Evolutionary conservation across 2,888 invertebrate genomes (phyloP), one percentile per base, ranked within the genome.

Genomic region (Apotomis betuletana): DNA sequence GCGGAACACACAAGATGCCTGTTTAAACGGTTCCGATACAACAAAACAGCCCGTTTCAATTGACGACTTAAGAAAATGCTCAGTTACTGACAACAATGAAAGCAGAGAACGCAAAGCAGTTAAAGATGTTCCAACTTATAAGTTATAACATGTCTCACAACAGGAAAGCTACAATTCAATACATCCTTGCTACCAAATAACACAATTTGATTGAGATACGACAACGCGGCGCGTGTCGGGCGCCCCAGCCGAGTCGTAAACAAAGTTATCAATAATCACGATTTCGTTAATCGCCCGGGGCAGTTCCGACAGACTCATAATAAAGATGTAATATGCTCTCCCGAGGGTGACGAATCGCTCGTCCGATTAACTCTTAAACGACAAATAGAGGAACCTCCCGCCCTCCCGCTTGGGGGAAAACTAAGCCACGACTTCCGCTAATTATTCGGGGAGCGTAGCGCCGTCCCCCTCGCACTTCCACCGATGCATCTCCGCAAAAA

Each of bases 351-450:
- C 91, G 91, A 92, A 92, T 92, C 87, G 89, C 88, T 91, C 88
- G 89, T 89, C 90, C 91, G 92, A 93, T 93, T 92, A 92, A 92
- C 93, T 93, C 93, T 91, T 91, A 92, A 92, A 92, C 92, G 92
- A 92, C 92, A 92, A 93, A 92, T 92, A 92, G 92, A 93, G 89
- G 86, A 88, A 89, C 90, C 88, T 85, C 89, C 88, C 89, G 76
- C 84, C 87, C 88, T 88, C 89, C 85, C 79, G 82, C 75, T 79
- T 84, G 85, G 89, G 91, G 90, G 90, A 87, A 88, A 88, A 90
- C 92, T 92, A 92, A 92, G 91, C 91, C 91, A 90, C 90, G 90
- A 90, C 91, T 91, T 91, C 90, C 90, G 90, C 92, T 92, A 92
- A 93, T 92, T 93, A 92, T 90, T 87, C 89, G 85, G 83, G 88